phyloP scores from a whole-genome alignment of 2,888 invertebrate species.

The Clunio marinus region DNA sequence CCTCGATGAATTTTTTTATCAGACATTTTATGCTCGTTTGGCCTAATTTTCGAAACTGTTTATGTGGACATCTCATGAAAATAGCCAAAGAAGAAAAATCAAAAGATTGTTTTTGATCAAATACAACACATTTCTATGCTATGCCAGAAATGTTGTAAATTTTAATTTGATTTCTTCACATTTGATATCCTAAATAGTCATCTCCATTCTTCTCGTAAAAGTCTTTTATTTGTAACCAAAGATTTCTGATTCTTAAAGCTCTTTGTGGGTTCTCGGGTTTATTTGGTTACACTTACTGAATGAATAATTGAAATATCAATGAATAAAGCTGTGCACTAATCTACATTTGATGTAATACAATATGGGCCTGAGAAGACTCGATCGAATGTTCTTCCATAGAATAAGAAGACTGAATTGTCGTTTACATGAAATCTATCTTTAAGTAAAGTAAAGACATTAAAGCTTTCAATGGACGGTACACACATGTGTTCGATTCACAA shows the following conservation, averaged over 20 bases:
- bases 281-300: not conserved
- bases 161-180: too few species aligned
- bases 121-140: not conserved
- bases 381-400: too few species aligned
- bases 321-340: not conserved
- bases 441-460: too few species aligned
- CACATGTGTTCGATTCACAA: too few species aligned
- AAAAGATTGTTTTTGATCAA: not conserved
- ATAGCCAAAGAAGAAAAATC: not conserved
- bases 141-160: constrained; percentile 9
- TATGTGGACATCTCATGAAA: not conserved
- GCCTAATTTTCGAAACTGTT: not conserved
- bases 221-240: too few species aligned
- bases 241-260: constrained; percentile 12
- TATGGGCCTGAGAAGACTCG: too few species aligned
- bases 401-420: too few species aligned
- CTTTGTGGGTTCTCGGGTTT: not conserved
- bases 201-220: too few species aligned
- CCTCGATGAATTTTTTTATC: constrained; percentile 1
- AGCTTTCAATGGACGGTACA: too few species aligned
- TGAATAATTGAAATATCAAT: not conserved
- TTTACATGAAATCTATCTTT: too few species aligned
- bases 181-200: too few species aligned
- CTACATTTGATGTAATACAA: constrained; percentile 4
- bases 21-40: not conserved